These are phyloP conservation scores for Caranx ignobilis DNA, from an alignment of 2,113 vertebrate species.

Conservation along the genomic window DNA sequence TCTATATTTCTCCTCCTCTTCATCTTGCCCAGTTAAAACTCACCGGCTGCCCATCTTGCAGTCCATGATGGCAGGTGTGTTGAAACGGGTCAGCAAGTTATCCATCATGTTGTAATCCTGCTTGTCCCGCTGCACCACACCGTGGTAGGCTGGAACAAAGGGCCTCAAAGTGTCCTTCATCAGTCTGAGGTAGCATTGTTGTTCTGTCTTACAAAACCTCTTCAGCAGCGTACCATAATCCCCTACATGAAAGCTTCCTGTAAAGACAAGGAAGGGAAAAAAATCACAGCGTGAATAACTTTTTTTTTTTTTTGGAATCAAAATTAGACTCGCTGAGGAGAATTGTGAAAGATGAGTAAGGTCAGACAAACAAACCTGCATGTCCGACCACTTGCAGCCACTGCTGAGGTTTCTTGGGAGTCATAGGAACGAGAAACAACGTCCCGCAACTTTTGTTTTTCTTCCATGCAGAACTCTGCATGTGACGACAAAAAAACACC, in stretches of 20 bases:
- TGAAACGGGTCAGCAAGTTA: conserved; percentile 87
- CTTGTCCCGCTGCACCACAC: conserved; percentile 82
- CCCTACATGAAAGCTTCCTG: conserved; percentile 89
- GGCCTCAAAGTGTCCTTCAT: conserved; percentile 84
- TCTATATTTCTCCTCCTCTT: neutral
- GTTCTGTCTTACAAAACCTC: conserved; percentile 86
- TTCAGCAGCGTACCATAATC: conserved; percentile 89
- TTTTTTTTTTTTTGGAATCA: neutral
- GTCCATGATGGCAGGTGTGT: conserved; percentile 90
- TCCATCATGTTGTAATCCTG: conserved; percentile 91
- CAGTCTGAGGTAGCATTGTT: conserved; percentile 86
- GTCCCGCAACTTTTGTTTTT: conserved; percentile 85
- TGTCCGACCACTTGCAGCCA: conserved; percentile 92
- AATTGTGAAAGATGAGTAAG: neutral
- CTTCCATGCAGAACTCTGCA: conserved; percentile 84
- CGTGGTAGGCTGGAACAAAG: conserved; percentile 87
- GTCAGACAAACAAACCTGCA: conserved; percentile 81
- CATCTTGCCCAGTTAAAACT: neutral
- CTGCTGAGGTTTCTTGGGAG: conserved; percentile 85
- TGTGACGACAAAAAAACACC: conserved; percentile 15
- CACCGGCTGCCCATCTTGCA: conserved; percentile 92
- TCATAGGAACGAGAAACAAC: conserved; percentile 83
- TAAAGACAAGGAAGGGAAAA: neutral
- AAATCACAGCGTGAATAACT: neutral
- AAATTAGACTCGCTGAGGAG: neutral